Conservation (phyloP, 2,888 invertebrate genomes). For the Drosophila algonquin region DNA sequence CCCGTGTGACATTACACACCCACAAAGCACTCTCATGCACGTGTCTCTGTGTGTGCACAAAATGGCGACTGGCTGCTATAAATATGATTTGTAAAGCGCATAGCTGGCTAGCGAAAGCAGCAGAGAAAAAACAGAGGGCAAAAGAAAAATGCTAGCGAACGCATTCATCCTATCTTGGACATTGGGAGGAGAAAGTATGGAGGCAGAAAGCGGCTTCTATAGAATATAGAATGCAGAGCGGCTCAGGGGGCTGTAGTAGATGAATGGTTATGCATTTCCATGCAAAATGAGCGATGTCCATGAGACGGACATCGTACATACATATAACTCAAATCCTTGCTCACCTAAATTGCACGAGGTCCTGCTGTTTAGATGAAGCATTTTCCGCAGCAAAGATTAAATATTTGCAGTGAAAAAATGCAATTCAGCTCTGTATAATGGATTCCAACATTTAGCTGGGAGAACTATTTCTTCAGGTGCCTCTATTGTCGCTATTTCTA, state of each 20-base stretch:
- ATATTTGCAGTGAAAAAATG: neutral
- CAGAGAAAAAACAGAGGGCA: neutral
- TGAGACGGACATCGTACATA: neutral
- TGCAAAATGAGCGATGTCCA: conserved; percentile 17
- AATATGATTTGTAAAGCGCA: conserved; percentile 73
- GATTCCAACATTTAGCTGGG: neutral
- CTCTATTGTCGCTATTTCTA: neutral
- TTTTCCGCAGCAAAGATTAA: conserved; percentile 4
- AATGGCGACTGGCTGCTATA: conserved; percentile 64
- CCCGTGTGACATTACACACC: conserved; percentile 69
- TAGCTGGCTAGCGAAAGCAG: neutral
- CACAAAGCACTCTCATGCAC: conserved; percentile 29
- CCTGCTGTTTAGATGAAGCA: conserved; percentile 14
- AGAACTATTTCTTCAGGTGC: neutral
- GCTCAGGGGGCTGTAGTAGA: conserved; percentile 2
- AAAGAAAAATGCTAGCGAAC: conserved; percentile 48
- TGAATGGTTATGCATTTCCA: conserved; percentile 19
- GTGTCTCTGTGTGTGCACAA: conserved; percentile 35
- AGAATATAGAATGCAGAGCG: conserved; percentile 2
- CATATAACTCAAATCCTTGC: conserved; percentile 19
- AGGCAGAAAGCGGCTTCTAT: conserved; percentile 2
- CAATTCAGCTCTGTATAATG: neutral
- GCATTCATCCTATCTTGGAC: conserved; percentile 53
- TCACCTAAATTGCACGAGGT: conserved; percentile 31
- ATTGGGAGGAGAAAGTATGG: conserved; percentile 25